These are phyloP conservation scores for Mallateleia sp. DNA, from an alignment of 2,888 invertebrate genomes.

Conservation along the genomic window DNA sequence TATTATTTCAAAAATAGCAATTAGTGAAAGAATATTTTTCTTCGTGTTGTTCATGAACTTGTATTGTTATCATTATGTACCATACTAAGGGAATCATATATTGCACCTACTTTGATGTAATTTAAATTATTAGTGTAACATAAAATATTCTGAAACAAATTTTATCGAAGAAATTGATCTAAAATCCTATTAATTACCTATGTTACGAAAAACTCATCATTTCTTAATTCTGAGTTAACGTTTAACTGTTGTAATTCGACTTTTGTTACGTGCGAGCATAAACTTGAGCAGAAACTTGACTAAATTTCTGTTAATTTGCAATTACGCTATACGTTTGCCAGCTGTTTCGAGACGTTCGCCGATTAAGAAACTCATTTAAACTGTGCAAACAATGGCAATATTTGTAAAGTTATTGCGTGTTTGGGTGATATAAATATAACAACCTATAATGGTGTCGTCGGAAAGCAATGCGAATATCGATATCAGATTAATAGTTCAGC, in stretches of 20 bases:
- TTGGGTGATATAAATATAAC: slow-evolving; percentile 23
- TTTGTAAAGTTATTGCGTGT: slow-evolving; percentile 38
- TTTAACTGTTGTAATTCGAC: neutral
- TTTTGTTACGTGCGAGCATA: neutral
- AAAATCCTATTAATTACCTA: no score
- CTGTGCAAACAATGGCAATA: slow-evolving; percentile 24
- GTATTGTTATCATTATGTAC: no score
- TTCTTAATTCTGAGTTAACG: no score
- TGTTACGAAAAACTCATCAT: no score
- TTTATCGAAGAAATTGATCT: no score
- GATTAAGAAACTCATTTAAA: slow-evolving; percentile 36
- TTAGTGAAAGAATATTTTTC: no score
- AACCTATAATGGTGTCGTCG: slow-evolving; percentile 34
- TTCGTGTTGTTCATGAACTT: no score
- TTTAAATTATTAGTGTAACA: no score
- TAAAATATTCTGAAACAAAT: no score
- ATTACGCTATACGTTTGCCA: slow-evolving; percentile 36
- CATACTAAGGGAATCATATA: no score
- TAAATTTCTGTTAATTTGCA: slow-evolving; percentile 41
- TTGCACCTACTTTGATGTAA: no score
- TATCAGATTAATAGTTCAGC: slow-evolving; percentile 55
- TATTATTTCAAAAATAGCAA: no score
- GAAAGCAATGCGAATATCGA: slow-evolving; percentile 25
- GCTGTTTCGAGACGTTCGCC: slow-evolving; percentile 34
- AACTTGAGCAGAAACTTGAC: slow-evolving; percentile 1